Conservation (phyloP, 2,797 vertebrate species). For the Sebastes hubbsi region DNA sequence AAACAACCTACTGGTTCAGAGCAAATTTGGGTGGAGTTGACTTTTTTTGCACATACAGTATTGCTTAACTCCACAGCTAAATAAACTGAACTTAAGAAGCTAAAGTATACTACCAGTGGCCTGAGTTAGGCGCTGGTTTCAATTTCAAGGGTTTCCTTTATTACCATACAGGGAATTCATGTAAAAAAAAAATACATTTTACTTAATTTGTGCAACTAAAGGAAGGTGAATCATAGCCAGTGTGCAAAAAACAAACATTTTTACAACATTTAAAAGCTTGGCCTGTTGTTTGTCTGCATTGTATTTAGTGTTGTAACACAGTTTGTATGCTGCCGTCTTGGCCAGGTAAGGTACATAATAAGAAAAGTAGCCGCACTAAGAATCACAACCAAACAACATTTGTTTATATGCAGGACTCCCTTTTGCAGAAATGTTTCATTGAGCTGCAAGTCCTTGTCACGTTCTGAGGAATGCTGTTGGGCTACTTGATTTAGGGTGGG, state of each 20-base stretch:
- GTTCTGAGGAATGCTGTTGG: conserved; percentile 54
- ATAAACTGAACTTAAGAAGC: background rate
- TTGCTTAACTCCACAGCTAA: background rate
- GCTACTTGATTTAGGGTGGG: conserved; percentile 26
- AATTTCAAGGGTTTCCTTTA: background rate
- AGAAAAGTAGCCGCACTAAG: background rate
- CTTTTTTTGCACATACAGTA: background rate
- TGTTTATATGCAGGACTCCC: background rate
- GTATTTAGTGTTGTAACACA: background rate
- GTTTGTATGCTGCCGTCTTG: background rate
- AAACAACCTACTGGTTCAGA: background rate
- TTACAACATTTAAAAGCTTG: background rate
- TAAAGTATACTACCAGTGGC: background rate
- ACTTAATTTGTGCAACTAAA: background rate
- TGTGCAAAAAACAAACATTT: background rate
- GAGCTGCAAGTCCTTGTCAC: background rate
- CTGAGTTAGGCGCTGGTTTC: background rate
- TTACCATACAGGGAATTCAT: background rate
- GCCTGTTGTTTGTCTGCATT: background rate
- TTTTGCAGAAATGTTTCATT: background rate
- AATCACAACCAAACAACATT: background rate
- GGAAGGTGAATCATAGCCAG: background rate
- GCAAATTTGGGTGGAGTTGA: conserved; percentile 5
- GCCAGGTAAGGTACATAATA: background rate
- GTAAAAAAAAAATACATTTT: background rate